Evolutionary conservation across 2,797 vertebrate species (phyloP).

Genomic region (Melanotaenia trifasciata): DNA sequence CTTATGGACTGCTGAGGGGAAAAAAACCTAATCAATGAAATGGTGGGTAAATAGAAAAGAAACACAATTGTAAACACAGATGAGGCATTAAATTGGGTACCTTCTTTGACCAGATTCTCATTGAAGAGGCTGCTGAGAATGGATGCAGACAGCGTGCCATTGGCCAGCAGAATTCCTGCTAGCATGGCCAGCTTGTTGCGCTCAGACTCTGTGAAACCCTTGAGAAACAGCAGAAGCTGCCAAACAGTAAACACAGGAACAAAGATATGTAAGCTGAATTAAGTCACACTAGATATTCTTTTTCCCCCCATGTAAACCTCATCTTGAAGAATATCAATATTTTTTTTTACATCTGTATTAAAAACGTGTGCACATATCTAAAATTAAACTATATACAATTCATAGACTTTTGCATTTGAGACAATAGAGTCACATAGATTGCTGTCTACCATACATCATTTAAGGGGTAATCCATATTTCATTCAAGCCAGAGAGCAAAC

Average conservation of each 20-base stretch:
- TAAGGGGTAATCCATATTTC: no score
- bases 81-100: constrained; percentile 59
- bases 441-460: no score
- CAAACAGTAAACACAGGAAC: constrained; percentile 36
- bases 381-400: no score
- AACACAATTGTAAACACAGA: background rate
- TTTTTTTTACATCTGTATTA: no score
- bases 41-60: background rate
- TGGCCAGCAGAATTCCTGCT: constrained; percentile 95
- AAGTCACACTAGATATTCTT: background rate
- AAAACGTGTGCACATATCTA: no score
- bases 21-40: background rate
- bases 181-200: constrained; percentile 98
- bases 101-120: constrained; percentile 98
- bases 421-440: no score
- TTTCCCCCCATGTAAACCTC: no score
- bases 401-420: no score
- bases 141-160: constrained; percentile 91
- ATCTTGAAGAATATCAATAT: no score
- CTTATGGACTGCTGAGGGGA: background rate
- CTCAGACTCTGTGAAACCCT: constrained; percentile 97
- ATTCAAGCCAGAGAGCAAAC: no score
- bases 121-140: constrained; percentile 97
- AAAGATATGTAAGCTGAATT: constrained; percentile 13
- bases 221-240: constrained; percentile 96